Base-by-base conservation (phyloP, 2,888 invertebrate genomes). In the Lucinisca nassula region DNA sequence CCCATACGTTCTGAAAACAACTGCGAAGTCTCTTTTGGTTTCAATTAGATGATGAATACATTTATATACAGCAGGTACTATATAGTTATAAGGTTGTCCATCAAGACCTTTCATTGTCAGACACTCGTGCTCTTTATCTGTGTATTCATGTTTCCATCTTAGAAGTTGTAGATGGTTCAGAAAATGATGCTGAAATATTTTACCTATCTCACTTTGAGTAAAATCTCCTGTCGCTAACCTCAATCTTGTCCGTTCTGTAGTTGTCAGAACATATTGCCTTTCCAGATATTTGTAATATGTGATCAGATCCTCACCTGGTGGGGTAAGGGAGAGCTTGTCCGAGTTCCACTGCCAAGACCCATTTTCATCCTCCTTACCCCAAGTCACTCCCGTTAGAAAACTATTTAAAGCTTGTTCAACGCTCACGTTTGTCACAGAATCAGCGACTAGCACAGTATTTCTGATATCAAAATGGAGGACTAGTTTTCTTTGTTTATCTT, bases 381-480 rank as follows among this genome's bases (percentile, higher is more conserved):
- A 96, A 3, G 94, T 93, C 12, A 96, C 96, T 0, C 96, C 95
- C 0, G 96, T 95, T 30, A 96, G 93, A 90, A 95, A 96, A 76
- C 95, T 95, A 87, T 96, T 96, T n/a, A 96, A 92, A 1, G 96
- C 96, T 80, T 95, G 95, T 83, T 96, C 96, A 55, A 96, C 95
- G 32, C 92, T 93, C 0, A 95, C 94, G 61, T 95, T 94, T 1
- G 95, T 95, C 10, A 96, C 92, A 4, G 95, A 95, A 84, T 96
- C 96, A 0, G 96, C 95, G 17, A 96, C 96, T 8, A 96, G 91
- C 35, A 96, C 92, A 0, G 96, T 96, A 90, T 96, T 96, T 58
- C 96, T 90, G 27, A 96, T 93, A 87, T 96, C 96, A 85, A 96
- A 94, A 89, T 96, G 96, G 17, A 96, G 90, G 40, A 96, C 90